A percentile compares a stretch with the other conserved stretches of the same genome.
These are phyloP conservation scores for Meiosimyza platycephala DNA, from an alignment of 2,888 invertebrate genomes.

Conservation along the genomic window DNA sequence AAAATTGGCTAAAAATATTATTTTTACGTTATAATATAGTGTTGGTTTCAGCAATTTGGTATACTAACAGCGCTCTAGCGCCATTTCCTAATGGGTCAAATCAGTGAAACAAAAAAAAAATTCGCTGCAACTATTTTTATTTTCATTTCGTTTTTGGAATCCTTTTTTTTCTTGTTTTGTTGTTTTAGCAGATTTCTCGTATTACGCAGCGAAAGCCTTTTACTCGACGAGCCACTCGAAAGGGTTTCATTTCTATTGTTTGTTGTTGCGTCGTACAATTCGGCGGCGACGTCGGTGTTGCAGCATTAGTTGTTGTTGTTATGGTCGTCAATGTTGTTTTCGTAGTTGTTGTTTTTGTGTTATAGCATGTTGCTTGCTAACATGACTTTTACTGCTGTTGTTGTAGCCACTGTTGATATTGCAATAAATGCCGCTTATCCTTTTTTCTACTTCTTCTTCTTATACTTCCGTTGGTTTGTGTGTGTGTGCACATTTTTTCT, in stretches of 20 bases:
- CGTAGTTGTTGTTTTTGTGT: neutral
- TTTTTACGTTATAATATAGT: too few relatives aligned
- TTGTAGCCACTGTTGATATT: neutral
- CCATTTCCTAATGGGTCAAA: neutral
- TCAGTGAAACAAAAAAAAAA: neutral
- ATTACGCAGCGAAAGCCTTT: conserved; percentile 9
- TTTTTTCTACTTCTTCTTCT: neutral
- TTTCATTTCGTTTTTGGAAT: too few relatives aligned
- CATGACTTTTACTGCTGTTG: conserved; percentile 22
- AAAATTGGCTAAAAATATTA: too few relatives aligned
- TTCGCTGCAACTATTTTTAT: neutral
- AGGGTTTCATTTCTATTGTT: neutral
- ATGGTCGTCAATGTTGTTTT: neutral
- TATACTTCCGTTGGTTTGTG: neutral
- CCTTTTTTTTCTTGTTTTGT: neutral
- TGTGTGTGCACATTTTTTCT: neutral
- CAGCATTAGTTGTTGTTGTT: neutral
- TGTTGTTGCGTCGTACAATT: neutral
- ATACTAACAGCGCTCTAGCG: too few relatives aligned
- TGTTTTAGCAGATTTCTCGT: conserved; percentile 26
- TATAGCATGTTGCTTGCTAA: conserved; percentile 32
- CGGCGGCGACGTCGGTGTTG: neutral
- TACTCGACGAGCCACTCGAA: conserved; percentile 1
- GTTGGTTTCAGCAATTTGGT: too few relatives aligned
- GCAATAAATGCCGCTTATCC: neutral